A percentile compares a stretch with the other conserved stretches of the same genome.
These are phyloP conservation scores for Pavo muticus DNA, from an alignment of 2,113 vertebrate genomes.

Conservation along the genomic window DNA sequence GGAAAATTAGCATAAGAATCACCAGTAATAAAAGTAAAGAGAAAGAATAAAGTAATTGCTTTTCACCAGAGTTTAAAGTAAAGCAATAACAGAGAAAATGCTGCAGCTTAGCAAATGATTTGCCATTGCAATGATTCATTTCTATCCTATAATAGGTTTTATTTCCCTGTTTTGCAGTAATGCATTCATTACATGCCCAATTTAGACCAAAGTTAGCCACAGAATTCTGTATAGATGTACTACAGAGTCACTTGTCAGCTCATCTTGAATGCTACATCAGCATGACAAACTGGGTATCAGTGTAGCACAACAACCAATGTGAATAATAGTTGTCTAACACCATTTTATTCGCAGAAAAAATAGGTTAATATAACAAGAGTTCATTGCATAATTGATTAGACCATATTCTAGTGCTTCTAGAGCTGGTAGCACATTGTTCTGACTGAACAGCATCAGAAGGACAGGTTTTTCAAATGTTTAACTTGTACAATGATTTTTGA, in stretches of 20 bases:
- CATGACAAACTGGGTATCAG: not conserved
- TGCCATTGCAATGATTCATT: slow-evolving; percentile 71
- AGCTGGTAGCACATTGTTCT: not conserved
- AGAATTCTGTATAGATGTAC: slow-evolving; percentile 54
- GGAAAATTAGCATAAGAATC: slow-evolving; percentile 66
- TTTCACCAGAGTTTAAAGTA: slow-evolving; percentile 69
- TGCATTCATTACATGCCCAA: slow-evolving; percentile 77
- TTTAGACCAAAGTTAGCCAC: slow-evolving; percentile 72
- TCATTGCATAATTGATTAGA: not conserved
- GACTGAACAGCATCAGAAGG: not conserved
- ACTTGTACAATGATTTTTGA: not conserved
- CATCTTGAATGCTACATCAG: slow-evolving; percentile 1
- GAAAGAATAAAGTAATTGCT: slow-evolving; percentile 69
- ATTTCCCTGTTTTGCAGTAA: slow-evolving; percentile 68
- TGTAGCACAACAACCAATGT: not conserved
- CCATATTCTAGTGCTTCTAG: not conserved
- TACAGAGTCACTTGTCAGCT: slow-evolving; percentile 46
- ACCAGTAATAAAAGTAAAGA: slow-evolving; percentile 69
- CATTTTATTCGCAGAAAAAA: not conserved
- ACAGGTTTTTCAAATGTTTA: not conserved
- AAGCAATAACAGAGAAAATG: slow-evolving; percentile 75
- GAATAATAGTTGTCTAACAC: not conserved
- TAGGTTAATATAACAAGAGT: not conserved
- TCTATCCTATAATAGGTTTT: slow-evolving; percentile 73
- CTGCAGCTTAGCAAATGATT: slow-evolving; percentile 69